Evolutionary conservation across 2,113 vertebrate genomes (phyloP).

Genomic region (Serilophus lunatus): DNA sequence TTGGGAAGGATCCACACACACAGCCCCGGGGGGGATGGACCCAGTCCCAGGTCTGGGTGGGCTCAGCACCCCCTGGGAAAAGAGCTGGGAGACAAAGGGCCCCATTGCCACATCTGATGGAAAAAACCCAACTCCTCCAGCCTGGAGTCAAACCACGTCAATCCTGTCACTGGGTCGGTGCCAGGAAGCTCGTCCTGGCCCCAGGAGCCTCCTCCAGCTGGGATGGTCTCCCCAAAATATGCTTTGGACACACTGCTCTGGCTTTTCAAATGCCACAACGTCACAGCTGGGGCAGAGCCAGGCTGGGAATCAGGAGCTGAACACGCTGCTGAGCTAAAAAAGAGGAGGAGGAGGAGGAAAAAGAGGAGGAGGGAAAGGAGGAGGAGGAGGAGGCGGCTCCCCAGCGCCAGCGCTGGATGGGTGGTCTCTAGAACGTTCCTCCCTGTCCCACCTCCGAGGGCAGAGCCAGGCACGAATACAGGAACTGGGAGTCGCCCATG

Average conservation of each 20-base stretch:
- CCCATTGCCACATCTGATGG: not conserved
- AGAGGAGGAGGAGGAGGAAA: not conserved
- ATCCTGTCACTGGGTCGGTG: accelerated
- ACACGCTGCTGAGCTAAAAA: not conserved
- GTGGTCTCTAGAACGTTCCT: conserved; percentile 42
- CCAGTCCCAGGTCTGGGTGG: accelerated
- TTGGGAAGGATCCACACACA: accelerated
- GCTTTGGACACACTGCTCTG: not conserved
- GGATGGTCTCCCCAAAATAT: not conserved
- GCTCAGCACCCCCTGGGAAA: not conserved
- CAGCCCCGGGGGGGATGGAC: accelerated
- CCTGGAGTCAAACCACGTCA: not conserved
- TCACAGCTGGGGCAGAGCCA: not conserved
- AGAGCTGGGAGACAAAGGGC: not conserved
- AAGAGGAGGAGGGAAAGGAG: not conserved
- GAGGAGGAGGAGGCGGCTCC: not conserved
- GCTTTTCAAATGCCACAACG: not conserved
- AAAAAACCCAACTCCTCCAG: not conserved
- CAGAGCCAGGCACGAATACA: conserved; percentile 21
- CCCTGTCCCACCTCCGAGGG: conserved; percentile 27
- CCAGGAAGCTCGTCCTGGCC: not conserved
- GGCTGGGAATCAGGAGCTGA: not conserved
- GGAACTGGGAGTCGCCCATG: not conserved
- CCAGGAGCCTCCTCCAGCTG: not conserved
- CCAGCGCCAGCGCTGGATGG: not conserved